Base-by-base conservation (phyloP, 2,888 invertebrate genomes). In the Magallana nippona region DNA sequence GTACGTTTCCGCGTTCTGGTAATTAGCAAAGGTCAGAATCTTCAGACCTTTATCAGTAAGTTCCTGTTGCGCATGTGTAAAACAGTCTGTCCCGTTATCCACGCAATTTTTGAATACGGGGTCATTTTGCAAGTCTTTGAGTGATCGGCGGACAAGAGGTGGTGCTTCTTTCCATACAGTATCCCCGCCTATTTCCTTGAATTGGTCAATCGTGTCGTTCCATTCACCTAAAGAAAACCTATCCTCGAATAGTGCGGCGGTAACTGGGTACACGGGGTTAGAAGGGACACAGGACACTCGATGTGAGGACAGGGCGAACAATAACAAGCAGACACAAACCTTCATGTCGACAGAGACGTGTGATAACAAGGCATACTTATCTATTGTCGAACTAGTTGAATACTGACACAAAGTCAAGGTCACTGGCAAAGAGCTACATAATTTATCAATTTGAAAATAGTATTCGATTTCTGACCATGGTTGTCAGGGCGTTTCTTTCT, bases 201-300 rank as follows among this genome's bases (percentile, higher is more conserved):
- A 92, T 19, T 87, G 81, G 5, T 63, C 60, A 44, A 92, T 82
- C 1, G 91, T 88, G 3, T 80, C 32, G 82, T 89, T 88, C 91
- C 91, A 91, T 71, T 91, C 91, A 1, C 82, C 58, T 1, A 17
- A 15, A 2, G 89, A 83, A 81, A 87, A 91, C 15, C 91, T 84
- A 80, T 91, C 91, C 22, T 87, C 82, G 83, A 92, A 92, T 90
- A 90, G 90, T 0, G 92, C 85, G 0, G 91, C 91, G 1, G 91
- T 91, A 5, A 92, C 85, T 2, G 92, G 92, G 83, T 92, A 92
- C 17, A 82, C 82, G 3, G 91, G 90, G 10, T 22, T 71, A 13
- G 71, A 71, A 22, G 10, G 85, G 80, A 3, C 63, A 13, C n/a
- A n/a, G 13, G 11, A 32, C 11, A 55, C 57, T 27, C 11, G 13